phyloP scores from a whole-genome alignment of 2,113 vertebrate species.

The Erythrocebus patas region DNA sequence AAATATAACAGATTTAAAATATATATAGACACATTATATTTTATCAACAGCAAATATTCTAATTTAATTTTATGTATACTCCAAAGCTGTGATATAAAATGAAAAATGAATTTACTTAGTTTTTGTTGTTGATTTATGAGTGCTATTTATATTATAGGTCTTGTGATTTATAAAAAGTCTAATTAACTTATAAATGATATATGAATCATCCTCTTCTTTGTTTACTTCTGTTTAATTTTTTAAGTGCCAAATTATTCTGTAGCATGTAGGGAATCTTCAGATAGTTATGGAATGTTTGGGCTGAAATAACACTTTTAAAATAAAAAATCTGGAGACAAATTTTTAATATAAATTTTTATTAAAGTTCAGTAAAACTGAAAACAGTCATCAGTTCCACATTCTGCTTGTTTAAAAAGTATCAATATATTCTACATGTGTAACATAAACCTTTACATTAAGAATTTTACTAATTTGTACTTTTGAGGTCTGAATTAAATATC shows the following conservation, averaged over 20 bases:
- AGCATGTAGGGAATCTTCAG: neutral
- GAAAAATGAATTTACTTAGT: slow-evolving; percentile 13
- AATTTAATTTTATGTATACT: neutral
- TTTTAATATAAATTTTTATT: neutral
- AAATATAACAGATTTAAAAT: neutral
- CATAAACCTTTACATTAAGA: neutral
- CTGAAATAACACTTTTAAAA: neutral
- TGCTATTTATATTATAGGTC: neutral
- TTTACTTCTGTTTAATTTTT: neutral
- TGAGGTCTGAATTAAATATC: neutral
- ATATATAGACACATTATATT: neutral
- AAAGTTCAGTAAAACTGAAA: neutral
- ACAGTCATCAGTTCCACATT: neutral
- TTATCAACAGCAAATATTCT: slow-evolving; percentile 26
- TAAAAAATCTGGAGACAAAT: neutral
- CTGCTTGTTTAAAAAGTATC: neutral
- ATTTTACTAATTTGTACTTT: slow-evolving; percentile 26
- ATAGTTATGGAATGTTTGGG: neutral
- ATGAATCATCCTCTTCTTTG: neutral
- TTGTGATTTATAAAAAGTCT: slow-evolving; percentile 30
- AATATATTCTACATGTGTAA: neutral
- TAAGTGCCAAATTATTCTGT: neutral
- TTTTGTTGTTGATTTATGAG: neutral
- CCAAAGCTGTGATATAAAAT: neutral
- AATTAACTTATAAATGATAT: slow-evolving; percentile 35